Evolutionary conservation across 2,113 vertebrate species (phyloP), one percentile per base, ranked within the genome.

Genomic region (Barbus barbus): DNA sequence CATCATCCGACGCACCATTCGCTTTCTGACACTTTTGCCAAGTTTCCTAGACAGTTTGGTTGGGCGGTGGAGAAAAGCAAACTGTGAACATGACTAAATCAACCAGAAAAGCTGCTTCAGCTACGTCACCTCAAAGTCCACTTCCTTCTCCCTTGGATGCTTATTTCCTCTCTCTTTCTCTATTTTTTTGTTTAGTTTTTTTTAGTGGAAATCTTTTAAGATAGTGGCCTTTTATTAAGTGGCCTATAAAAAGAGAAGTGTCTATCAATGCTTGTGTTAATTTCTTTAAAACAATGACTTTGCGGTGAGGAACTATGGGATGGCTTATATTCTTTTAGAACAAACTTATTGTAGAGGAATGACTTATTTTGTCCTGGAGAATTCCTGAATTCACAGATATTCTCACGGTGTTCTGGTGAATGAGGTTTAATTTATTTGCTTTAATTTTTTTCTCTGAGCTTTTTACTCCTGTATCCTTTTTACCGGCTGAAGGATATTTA

Each of bases 401-500:
- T 56, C 88, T 90, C 89, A 53, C 78, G 91, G 89, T 91, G 89
- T 94, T 93, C 89, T 91, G 89, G 63, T 87, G 88, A 85, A 89
- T 91, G 90, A 88, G 91, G 86, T 93, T 93, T 95, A 93, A 94
- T 94, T 95, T 95, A 94, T 94, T 94, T 84, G 90, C 88, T 92
- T 90, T 85, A 87, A 1, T 88, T 83, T 61, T 83, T 75, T 84
- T 51, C 71, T 88, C 81, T 91, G 85, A 86, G 86, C 89, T 82
- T 92, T 90, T 93, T 85, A 56, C 71, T 83, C 89, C 60, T 48
- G 91, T n/a, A n/a, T 93, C 91, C 91, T 93, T 89, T 93, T 91
- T 92, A 90, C 90, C 87, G 89, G 94, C 93, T 90, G 95, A 96
- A 96, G 95, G 93, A 93, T 94, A 94, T 95, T 95, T 95, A 94